Percentiles rank a stretch among this genome's conserved stretches.
Conservation (phyloP, 2,797 vertebrate species). For the Lutjanus argentimaculatus region DNA sequence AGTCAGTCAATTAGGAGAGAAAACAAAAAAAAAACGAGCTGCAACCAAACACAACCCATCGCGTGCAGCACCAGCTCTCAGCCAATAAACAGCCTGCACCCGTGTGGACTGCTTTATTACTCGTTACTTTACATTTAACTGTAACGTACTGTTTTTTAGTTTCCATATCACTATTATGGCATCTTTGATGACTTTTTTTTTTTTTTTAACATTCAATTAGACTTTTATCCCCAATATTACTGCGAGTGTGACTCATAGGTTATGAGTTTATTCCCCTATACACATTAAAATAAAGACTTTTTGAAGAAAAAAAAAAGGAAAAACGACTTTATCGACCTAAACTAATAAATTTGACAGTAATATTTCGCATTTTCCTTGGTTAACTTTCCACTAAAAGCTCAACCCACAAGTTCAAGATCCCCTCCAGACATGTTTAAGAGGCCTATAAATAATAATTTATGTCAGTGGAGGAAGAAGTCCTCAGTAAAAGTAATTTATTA, state of each 20-base stretch:
- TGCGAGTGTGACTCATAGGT: neutral
- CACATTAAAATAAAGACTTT: neutral
- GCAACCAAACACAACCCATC: conserved; percentile 48
- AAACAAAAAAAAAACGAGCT: conserved; percentile 39
- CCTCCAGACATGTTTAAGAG: neutral
- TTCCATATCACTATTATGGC: neutral
- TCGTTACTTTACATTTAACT: neutral
- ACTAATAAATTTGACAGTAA: neutral
- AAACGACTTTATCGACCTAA: neutral
- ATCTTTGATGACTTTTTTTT: neutral
- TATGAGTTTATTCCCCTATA: neutral
- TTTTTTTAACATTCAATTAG: neutral
- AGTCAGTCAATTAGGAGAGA: conserved; percentile 57
- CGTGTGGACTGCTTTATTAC: neutral
- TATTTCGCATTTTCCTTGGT: neutral
- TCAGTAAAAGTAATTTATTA: neutral
- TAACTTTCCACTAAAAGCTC: neutral
- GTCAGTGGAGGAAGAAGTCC: neutral
- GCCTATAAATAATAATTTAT: neutral
- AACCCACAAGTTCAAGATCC: neutral
- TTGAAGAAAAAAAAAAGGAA: neutral
- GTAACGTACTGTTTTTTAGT: neutral
- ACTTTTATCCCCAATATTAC: fast-evolving
- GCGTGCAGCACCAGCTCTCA: conserved; percentile 46
- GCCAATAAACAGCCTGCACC: conserved; percentile 32